Percentiles rank a stretch among this genome's conserved stretches.
phyloP scores from a whole-genome alignment of 2,797 vertebrate genomes.

The Dicrostonyx torquatus region DNA sequence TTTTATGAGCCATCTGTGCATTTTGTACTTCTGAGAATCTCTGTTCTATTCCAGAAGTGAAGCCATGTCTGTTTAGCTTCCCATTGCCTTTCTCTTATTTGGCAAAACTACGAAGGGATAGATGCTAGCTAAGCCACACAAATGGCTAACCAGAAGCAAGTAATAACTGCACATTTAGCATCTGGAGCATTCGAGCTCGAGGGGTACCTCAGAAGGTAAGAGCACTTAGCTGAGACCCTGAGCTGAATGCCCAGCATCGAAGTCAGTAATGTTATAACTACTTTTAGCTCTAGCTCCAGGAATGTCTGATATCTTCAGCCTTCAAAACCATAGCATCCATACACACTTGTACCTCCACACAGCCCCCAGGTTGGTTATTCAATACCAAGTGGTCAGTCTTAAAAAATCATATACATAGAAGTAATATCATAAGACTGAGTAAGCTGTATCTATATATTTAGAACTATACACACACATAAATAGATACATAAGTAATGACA shows the following conservation, averaged over 20 bases:
- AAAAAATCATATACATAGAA: not conserved
- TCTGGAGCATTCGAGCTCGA: not conserved
- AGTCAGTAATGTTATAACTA: not conserved
- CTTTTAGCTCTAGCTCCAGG: not conserved
- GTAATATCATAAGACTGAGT: not conserved
- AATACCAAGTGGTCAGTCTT: not conserved
- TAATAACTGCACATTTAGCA: constrained; percentile 21
- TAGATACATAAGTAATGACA: not conserved
- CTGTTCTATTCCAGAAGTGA: not conserved
- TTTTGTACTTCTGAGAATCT: not conserved
- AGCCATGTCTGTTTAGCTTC: not conserved
- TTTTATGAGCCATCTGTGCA: not conserved
- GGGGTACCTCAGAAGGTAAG: not conserved
- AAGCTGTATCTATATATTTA: not conserved
- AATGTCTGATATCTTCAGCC: not conserved
- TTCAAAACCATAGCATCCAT: not conserved
- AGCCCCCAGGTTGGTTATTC: too few species aligned
- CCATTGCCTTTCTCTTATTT: not conserved
- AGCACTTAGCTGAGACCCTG: not conserved
- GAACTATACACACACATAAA: not conserved
- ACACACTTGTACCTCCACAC: too few species aligned
- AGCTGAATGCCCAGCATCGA: not conserved
- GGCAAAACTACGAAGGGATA: not conserved
- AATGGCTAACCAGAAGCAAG: not conserved
- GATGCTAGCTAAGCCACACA: not conserved